phyloP scores from a whole-genome alignment of 2,797 vertebrate species.

The Enteromius thamalakanensis region DNA sequence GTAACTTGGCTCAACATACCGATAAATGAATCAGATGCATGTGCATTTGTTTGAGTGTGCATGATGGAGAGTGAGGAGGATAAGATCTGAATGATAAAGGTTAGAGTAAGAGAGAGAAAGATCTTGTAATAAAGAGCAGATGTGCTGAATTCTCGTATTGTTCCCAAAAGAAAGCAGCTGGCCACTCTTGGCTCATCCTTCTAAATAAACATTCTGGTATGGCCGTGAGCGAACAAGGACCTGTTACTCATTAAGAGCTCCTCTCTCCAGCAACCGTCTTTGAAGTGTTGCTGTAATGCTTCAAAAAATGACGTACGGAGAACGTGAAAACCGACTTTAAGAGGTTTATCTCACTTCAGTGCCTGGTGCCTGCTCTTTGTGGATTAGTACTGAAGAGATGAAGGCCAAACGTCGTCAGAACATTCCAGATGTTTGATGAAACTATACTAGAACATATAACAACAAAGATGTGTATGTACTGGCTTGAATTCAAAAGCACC shows the following conservation, averaged over 20 bases:
- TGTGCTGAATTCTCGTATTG: slow-evolving; percentile 82
- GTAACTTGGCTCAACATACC: not conserved
- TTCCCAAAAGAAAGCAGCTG: slow-evolving; percentile 83
- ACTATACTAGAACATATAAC: slow-evolving; percentile 44
- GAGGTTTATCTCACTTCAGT: slow-evolving; percentile 54
- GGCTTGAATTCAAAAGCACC: slow-evolving; percentile 53
- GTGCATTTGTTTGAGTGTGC: slow-evolving; percentile 32
- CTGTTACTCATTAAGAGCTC: slow-evolving; percentile 75
- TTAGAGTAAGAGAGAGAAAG: slow-evolving; percentile 49
- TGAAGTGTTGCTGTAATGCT: slow-evolving; percentile 48
- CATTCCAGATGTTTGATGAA: slow-evolving; percentile 53
- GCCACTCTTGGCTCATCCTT: slow-evolving; percentile 78
- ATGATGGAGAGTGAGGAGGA: slow-evolving; percentile 48
- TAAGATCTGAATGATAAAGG: slow-evolving; percentile 50
- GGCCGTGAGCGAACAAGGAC: slow-evolving; percentile 71
- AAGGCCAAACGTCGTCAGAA: slow-evolving; percentile 32
- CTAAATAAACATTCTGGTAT: slow-evolving; percentile 81
- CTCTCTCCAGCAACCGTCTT: slow-evolving; percentile 60
- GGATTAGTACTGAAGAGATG: slow-evolving; percentile 41
- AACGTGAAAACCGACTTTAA: slow-evolving; percentile 47
- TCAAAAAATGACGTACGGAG: slow-evolving; percentile 46
- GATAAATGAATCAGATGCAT: slow-evolving; percentile 5
- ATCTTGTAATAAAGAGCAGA: slow-evolving; percentile 75
- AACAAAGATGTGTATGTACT: slow-evolving; percentile 55
- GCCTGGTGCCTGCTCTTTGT: slow-evolving; percentile 39